phyloP scores from a whole-genome alignment of 2,113 vertebrate genomes.

The Corythornis vintsioides region DNA sequence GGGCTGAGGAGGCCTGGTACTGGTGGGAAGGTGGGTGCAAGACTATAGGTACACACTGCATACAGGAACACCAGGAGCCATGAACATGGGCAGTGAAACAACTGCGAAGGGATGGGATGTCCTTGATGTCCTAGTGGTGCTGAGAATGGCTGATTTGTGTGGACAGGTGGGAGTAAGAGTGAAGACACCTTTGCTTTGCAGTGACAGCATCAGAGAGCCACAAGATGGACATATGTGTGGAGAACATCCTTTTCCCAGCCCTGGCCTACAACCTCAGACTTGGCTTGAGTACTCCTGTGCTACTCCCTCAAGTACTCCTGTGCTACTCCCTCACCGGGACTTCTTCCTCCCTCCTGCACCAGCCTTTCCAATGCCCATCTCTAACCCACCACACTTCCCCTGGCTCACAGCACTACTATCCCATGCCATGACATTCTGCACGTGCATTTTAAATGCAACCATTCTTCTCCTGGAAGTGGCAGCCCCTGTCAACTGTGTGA shows the following conservation, averaged over 20 bases:
- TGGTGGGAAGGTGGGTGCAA: background rate
- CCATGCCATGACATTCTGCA: background rate
- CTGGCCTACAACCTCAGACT: background rate
- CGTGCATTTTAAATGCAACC: background rate
- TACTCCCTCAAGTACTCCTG: background rate
- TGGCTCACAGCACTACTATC: rapidly evolving
- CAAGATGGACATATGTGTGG: background rate
- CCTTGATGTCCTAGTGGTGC: constrained; percentile 10
- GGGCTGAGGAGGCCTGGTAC: background rate
- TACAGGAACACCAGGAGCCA: rapidly evolving
- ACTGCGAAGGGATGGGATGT: background rate
- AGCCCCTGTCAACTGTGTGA: background rate
- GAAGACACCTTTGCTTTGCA: background rate
- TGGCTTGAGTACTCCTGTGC: background rate
- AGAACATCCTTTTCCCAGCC: background rate
- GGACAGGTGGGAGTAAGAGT: background rate
- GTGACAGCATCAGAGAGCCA: background rate
- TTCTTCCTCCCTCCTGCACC: background rate
- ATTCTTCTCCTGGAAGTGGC: background rate
- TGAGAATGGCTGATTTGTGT: constrained; percentile 10
- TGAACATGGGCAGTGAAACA: background rate
- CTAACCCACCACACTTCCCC: background rate
- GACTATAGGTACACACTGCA: rapidly evolving
- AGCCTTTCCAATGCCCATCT: background rate
- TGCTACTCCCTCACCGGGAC: background rate